phyloP scores from a whole-genome alignment of 1,140 invertebrate species.

The Aphis craccivora region DNA sequence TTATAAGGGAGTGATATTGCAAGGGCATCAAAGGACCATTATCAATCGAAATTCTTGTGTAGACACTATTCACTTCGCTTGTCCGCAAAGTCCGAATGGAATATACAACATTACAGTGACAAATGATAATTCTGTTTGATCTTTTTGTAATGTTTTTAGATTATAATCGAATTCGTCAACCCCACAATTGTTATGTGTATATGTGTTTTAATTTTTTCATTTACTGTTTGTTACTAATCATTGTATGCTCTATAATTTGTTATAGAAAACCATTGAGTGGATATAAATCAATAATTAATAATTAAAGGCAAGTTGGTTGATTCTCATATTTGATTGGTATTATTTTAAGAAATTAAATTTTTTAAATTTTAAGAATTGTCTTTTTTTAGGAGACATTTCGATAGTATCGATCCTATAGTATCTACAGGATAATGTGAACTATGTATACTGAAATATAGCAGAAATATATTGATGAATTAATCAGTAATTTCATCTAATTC shows the following conservation, averaged over 20 bases:
- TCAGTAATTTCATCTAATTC: no score
- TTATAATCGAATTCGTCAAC: not conserved
- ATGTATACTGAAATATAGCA: not conserved
- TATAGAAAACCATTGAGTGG: rapidly evolving
- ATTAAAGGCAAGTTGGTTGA: not conserved
- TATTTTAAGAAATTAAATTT: not conserved
- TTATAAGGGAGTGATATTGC: not conserved
- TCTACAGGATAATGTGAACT: not conserved
- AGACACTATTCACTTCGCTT: not conserved
- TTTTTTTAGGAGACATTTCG: not conserved
- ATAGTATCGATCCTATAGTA: not conserved
- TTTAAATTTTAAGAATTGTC: not conserved
- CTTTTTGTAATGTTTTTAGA: constrained; percentile 22
- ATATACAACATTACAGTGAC: not conserved
- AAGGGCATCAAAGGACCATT: not conserved
- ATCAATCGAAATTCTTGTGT: not conserved
- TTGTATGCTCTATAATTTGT: not conserved
- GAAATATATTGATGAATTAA: no score
- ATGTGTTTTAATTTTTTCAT: not conserved
- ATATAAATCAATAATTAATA: not conserved
- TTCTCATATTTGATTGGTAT: not conserved
- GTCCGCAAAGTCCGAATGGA: not conserved
- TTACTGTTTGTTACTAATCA: not conserved
- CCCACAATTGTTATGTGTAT: not conserved
- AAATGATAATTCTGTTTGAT: constrained; percentile 6